A percentile compares a stretch with the other conserved stretches of the same genome.
Evolutionary conservation across 2,113 vertebrate species (phyloP).

Genomic region (Etia nguti): DNA sequence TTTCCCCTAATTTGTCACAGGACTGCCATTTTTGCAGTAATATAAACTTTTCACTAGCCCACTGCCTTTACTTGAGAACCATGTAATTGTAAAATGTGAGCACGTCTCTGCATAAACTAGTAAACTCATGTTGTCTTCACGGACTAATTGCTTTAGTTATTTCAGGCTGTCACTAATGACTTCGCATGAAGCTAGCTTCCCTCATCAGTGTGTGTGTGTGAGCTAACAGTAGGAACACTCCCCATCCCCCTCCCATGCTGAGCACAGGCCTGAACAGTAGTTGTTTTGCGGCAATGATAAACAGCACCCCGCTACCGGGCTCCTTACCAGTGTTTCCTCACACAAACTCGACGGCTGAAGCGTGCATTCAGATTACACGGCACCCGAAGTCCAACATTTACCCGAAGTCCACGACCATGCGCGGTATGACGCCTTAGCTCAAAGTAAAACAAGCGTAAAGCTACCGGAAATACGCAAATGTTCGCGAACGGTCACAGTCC

Average conservation of each 20-base stretch:
- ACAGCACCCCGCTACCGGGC: background rate
- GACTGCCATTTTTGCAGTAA: background rate
- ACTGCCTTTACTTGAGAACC: background rate
- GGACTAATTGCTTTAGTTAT: background rate
- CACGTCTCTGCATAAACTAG: background rate
- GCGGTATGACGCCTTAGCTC: background rate
- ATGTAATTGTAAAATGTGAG: background rate
- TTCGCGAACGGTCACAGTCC: accelerated
- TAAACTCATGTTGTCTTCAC: background rate
- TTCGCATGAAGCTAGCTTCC: background rate
- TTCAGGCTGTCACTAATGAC: background rate
- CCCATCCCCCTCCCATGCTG: constrained; percentile 20
- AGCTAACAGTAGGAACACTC: constrained; percentile 6
- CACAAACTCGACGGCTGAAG: background rate
- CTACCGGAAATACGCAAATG: background rate
- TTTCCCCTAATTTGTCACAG: background rate
- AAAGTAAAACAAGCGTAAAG: background rate
- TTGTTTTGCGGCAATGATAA: background rate
- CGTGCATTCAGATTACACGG: background rate
- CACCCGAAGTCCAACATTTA: background rate
- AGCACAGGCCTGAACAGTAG: background rate
- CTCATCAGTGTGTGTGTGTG: background rate
- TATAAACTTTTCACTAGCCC: background rate
- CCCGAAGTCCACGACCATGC: background rate
- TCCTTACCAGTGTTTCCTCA: background rate